Evolutionary conservation across 2,888 invertebrate species (phyloP).

Genomic region (Lasioglossum vierecki): DNA sequence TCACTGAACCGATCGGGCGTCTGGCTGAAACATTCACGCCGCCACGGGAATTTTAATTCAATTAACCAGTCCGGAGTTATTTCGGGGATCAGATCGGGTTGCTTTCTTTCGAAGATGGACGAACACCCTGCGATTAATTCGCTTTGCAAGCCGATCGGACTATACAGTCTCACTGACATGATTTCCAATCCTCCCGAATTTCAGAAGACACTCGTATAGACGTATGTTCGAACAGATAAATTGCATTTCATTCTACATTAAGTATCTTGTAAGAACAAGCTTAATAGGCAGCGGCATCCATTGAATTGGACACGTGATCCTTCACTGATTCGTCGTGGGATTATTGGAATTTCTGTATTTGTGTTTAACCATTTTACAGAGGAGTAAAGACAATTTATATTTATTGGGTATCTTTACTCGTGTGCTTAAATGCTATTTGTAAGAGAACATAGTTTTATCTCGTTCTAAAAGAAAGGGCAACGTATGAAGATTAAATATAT

Average conservation of each 20-base stretch:
- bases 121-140: not conserved
- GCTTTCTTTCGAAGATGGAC: not conserved
- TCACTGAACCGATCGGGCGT: slow-evolving; percentile 33
- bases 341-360: not conserved
- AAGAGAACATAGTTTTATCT: not conserved
- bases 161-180: not conserved
- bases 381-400: not conserved
- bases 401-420: not conserved
- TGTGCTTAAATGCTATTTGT: not conserved
- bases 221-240: not conserved
- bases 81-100: not conserved
- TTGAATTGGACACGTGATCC: no score
- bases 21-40: slow-evolving; percentile 27
- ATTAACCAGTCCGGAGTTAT: slow-evolving; percentile 7
- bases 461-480: not conserved
- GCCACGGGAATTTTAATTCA: slow-evolving; percentile 20
- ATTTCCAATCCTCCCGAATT: not conserved
- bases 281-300: no score
- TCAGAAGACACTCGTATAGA: not conserved
- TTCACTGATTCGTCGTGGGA: no score
- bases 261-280: no score
- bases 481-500: not conserved
- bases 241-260: not conserved
- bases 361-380: not conserved
- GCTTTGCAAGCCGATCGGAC: not conserved